phyloP scores from a whole-genome alignment of 2,113 vertebrate species.

The Tychaedon coryphoeus region DNA sequence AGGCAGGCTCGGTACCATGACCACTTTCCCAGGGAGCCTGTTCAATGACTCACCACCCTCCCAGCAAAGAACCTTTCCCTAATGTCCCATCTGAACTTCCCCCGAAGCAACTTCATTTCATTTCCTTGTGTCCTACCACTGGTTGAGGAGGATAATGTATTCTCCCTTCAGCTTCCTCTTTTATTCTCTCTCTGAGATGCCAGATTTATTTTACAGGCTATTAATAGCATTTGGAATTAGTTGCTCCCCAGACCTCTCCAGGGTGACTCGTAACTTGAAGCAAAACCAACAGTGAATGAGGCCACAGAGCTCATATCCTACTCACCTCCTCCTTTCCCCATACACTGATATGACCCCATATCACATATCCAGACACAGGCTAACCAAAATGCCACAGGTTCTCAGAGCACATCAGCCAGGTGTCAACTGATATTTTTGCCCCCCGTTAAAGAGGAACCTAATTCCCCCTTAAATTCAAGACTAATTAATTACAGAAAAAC shows the following conservation, averaged over 20 bases:
- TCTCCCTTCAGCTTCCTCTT: background rate
- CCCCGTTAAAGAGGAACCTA: background rate
- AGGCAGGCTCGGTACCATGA: background rate
- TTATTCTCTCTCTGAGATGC: background rate
- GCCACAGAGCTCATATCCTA: background rate
- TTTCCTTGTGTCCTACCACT: background rate
- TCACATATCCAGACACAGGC: background rate
- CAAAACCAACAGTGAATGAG: fast-evolving
- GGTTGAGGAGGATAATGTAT: background rate
- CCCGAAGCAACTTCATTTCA: background rate
- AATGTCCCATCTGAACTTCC: background rate
- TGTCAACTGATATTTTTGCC: background rate
- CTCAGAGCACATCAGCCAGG: background rate
- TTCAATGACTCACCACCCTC: background rate
- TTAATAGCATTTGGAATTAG: background rate
- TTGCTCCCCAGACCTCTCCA: background rate
- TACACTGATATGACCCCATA: no score
- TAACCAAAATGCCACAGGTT: fast-evolving
- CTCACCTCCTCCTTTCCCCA: background rate
- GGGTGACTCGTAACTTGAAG: background rate
- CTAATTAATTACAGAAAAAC: background rate
- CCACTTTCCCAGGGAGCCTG: background rate
- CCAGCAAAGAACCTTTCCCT: background rate
- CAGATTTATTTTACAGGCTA: background rate
- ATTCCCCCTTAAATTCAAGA: background rate